Base-by-base conservation (phyloP, 1,140 invertebrate genomes). In the Aphelinus atriplicis region DNA sequence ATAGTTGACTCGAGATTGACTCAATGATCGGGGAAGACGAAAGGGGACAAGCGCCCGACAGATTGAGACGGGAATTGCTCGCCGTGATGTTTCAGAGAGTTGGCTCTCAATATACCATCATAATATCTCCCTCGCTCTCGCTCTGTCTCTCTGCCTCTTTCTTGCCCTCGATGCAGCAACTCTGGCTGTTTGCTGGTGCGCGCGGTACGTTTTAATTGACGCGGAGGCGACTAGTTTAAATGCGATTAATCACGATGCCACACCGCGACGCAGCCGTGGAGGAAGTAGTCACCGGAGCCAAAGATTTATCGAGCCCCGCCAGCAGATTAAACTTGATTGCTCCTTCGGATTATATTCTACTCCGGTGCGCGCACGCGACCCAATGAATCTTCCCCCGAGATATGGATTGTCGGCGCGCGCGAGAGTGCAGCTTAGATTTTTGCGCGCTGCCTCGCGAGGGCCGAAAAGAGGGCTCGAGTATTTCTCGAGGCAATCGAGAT, bases 181-280 rank as follows among this genome's bases (percentile, higher is more conserved):
- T 46, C n/a, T 53, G 43, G 53, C 9, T 26, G 26, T 26, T 26
- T 26, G 26, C 26, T 26, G 26, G 26, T 26, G 26, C 26, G 26
- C 26, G 73, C 77, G 76, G 74, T 78, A 77, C 80, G 79, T 82
- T 81, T 85, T 87, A 86, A 87, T 87, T 83, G 84, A 81, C 83
- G 82, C 82, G 79, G 79, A 83, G 84, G 82, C 82, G 81, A 84
- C 83, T 84, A 85, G 83, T 86, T 86, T 85, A 84, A 86, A 84
- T 79, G 82, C 85, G 84, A 85, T 86, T 87, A 86, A 86, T 87
- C 86, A 85, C 78, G 71, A 78, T 77, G 76, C 69, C 75, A 75
- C 73, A 66, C 80, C 61, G 56, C 55, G 50, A 26, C 50, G 42
- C 62, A 4, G 64, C 7, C 2, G 1, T 73, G 73, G 76, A 78